Evolutionary conservation across 1,140 invertebrate species (phyloP), one percentile per base, ranked within the genome.

Genomic region (Maconellicoccus hirsutus): DNA sequence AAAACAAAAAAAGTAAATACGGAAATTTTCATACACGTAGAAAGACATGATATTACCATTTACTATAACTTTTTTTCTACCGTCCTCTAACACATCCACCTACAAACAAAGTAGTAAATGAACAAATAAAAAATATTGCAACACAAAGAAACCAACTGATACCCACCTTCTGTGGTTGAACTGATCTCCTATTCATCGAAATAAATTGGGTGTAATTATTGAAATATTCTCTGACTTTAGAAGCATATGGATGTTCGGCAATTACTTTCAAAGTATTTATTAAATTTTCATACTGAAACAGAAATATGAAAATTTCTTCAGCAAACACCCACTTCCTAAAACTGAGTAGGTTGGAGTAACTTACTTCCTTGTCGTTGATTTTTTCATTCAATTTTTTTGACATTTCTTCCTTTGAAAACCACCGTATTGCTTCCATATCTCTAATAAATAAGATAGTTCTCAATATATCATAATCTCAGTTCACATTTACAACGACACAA

Each of bases 341-440:
- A 33, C 29, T 33, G n/a, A 33, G 29, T 33, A 3, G 12, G 12
- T 33, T 33, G 29, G 29, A 33, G 29, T 6, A 6, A 33, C 29
- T 33, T 78, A 84, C 83, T 74, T 91, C 84, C 70, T 83, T 78
- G 73, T 89, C 87, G n/a, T 75, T 80, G 61, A 96, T 75, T 22
- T 76, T 79, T 81, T 97, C 94, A 16, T 91, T 77, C n/a, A 93
- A 76, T 38, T 80, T 73, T 19, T 80, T 78, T 78, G 90, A 86
- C 1, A 96, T 77, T 73, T 86, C 80, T 0, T 84, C 80, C 78
- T 89, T 87, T 0, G 81, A 77, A 6, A 93, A n/a, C 88, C 92
- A 93, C 21, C 82, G 77, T 63, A 82, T 86, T 14, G 74, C 75
- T 10, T 26, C 59, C 19, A 71, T 52, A 22, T 71, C 69, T 25